Evolutionary conservation across 37 sponge, comb jelly and placozoan genomes (phyloP), one percentile per base, ranked within the genome.

Genomic region (Crambe crambe): DNA sequence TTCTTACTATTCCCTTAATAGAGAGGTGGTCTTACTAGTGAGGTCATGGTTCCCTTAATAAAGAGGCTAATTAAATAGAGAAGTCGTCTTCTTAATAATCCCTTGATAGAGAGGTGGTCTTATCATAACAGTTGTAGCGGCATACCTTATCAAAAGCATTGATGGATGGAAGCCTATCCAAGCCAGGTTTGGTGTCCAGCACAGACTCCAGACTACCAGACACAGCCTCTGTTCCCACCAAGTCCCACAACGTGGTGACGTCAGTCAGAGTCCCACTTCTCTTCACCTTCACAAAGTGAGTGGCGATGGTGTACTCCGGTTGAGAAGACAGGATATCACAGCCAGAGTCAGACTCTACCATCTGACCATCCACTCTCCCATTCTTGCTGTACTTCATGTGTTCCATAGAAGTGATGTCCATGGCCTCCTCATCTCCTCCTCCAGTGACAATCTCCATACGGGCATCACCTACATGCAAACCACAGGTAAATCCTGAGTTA

Each of bases 61-160:
- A n/a, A n/a, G n/a, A n/a, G n/a, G n/a, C n/a, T n/a, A n/a, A n/a
- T n/a, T n/a, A n/a, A n/a, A n/a, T n/a, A n/a, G n/a, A n/a, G n/a
- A n/a, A n/a, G n/a, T n/a, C n/a, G n/a, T n/a, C n/a, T n/a, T n/a
- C n/a, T n/a, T n/a, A n/a, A n/a, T n/a, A n/a, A n/a, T n/a, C n/a
- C n/a, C n/a, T n/a, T n/a, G n/a, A n/a, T n/a, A n/a, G n/a, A n/a
- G n/a, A n/a, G n/a, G n/a, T n/a, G n/a, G n/a, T n/a, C n/a, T n/a
- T n/a, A n/a, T n/a, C n/a, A n/a, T n/a, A n/a, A n/a, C n/a, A n/a
- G n/a, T n/a, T n/a, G n/a, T n/a, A n/a, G n/a, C n/a, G n/a, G n/a
- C 78, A 22, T 20, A 94, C 94, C 78, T 86, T 91, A 44, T 95
- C 89, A 78, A 95, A 95, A 29, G 95, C 86, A 68, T 86, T 83